Conservation (phyloP, 2,113 vertebrate genomes). For the Caretta caretta region DNA sequence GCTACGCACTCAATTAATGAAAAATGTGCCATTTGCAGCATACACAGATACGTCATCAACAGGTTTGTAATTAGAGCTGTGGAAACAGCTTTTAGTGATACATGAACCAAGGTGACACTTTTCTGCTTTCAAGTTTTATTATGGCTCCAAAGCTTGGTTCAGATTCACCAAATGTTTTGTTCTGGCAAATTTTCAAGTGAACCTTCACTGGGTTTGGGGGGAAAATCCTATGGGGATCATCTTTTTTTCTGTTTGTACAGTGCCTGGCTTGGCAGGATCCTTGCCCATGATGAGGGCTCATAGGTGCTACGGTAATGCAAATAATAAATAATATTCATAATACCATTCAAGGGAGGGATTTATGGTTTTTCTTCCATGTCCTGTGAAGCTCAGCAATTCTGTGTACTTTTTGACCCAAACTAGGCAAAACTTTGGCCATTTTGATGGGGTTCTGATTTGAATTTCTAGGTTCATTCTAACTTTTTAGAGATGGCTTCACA, state of each 20-base stretch:
- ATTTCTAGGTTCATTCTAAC: background rate
- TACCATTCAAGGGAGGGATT: fast-evolving
- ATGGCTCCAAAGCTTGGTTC: background rate
- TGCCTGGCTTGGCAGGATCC: background rate
- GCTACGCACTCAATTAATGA: background rate
- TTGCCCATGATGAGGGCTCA: background rate
- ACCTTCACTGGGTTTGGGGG: background rate
- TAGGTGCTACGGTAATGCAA: background rate
- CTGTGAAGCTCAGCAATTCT: background rate
- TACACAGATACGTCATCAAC: background rate
- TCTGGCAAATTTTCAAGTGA: background rate
- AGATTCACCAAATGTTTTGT: background rate
- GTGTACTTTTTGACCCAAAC: background rate
- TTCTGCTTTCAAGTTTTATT: background rate
- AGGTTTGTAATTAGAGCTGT: conserved; percentile 57
- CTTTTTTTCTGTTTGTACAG: background rate
- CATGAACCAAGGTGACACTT: conserved; percentile 38
- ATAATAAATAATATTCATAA: background rate
- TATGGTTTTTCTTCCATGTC: background rate
- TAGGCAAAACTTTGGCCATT: background rate
- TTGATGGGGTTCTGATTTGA: conserved; percentile 9
- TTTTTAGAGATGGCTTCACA: background rate
- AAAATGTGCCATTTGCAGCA: background rate
- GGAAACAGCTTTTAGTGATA: conserved; percentile 26
- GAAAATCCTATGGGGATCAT: background rate